Percentiles rank a stretch among this genome's conserved stretches.
Conservation (phyloP, 64 coral and sea anemone genomes). For the Dendronephthya gigantea region DNA sequence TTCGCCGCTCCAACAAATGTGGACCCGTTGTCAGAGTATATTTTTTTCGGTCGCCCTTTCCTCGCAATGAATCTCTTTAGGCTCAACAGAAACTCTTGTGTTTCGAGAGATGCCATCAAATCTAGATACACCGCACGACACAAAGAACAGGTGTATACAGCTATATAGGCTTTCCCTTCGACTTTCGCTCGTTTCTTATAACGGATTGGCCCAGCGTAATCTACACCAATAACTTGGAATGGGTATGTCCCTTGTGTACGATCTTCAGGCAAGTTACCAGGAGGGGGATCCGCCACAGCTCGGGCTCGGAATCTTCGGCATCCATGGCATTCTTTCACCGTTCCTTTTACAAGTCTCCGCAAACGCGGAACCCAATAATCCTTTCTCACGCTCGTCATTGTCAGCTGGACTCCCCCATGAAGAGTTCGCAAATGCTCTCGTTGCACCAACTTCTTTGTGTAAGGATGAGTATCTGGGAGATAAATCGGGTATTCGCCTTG, state of each 20-base stretch:
- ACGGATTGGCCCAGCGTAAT: conserved; percentile 2
- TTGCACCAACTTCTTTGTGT: too few relatives aligned
- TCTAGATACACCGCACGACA: conserved; percentile 9
- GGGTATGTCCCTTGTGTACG: neutral
- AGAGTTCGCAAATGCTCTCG: too few relatives aligned
- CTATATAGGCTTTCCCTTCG: conserved; percentile 20
- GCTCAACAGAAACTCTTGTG: conserved; percentile 1
- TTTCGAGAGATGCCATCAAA: conserved; percentile 1
- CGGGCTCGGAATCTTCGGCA: neutral
- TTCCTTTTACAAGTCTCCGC: neutral
- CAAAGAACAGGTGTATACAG: conserved; percentile 19
- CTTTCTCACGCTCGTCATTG: conserved; percentile 27
- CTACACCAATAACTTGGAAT: conserved; percentile 1
- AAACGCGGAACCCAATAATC: conserved; percentile 21
- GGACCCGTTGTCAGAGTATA: conserved; percentile 24
- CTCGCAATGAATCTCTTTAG: neutral
- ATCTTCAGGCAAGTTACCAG: conserved; percentile 14
- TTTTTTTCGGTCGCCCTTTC: conserved; percentile 4
- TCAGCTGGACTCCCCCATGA: neutral
- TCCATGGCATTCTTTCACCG: conserved; percentile 7
- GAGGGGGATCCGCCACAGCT: conserved; percentile 2
- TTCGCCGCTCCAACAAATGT: conserved; percentile 17
- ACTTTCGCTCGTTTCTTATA: neutral
- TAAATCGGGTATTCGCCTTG: too few relatives aligned
- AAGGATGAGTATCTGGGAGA: too few relatives aligned